Percentiles rank a stretch among this genome's conserved stretches.
phyloP scores from a whole-genome alignment of 2,888 invertebrate genomes.

The Catotricha subobsoleta region DNA sequence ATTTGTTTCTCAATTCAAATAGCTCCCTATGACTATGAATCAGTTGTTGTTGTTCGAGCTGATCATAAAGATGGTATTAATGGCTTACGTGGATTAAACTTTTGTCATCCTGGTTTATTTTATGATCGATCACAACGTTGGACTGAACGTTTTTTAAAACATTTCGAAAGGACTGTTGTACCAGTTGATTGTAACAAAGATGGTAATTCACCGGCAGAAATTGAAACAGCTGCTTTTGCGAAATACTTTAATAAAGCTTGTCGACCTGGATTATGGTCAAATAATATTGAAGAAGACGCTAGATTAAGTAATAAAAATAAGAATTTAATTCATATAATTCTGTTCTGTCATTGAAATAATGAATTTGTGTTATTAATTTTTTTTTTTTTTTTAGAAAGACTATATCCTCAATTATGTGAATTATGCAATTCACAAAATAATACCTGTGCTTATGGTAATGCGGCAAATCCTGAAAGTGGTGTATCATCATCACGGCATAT shows the following conservation, averaged over 20 bases:
- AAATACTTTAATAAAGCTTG: conserved; percentile 50
- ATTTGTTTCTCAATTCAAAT: too few species aligned
- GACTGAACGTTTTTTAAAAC: conserved; percentile 41
- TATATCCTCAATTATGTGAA: conserved; percentile 36
- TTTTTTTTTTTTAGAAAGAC: conserved; percentile 29
- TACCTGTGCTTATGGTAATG: conserved; percentile 15
- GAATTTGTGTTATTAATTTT: conserved; percentile 2
- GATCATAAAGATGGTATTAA: conserved; percentile 31
- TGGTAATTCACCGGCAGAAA: conserved; percentile 33
- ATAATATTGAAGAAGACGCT: conserved; percentile 33
- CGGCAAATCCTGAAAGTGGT: too few species aligned
- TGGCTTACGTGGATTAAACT: conserved; percentile 33
- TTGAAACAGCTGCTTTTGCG: conserved; percentile 41
- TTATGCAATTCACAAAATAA: conserved; percentile 18
- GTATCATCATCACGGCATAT: too few species aligned
- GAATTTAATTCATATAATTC: not conserved
- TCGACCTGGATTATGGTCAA: conserved; percentile 52
- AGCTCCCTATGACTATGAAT: conserved; percentile 38
- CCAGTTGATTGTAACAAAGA: conserved; percentile 13
- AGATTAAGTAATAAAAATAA: conserved; percentile 33
- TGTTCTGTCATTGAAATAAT: not conserved
- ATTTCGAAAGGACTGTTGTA: conserved; percentile 33
- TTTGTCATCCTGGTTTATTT: conserved; percentile 48
- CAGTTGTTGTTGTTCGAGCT: conserved; percentile 38
- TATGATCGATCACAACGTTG: conserved; percentile 25